Evolutionary conservation across 2,888 invertebrate genomes (phyloP).

Genomic region (Latrodectus hesperus): DNA sequence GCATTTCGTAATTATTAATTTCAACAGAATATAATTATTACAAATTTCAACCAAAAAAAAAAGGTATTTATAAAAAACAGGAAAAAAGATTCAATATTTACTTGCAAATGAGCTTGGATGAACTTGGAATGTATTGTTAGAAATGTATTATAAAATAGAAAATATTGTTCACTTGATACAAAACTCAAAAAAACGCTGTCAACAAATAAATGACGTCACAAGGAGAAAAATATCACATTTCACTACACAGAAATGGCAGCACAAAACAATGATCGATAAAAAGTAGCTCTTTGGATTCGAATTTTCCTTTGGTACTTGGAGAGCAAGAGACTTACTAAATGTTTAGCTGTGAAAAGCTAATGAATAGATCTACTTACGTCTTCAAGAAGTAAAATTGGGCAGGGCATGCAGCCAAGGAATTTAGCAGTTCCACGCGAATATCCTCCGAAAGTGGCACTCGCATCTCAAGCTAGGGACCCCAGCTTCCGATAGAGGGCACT

Average conservation of each 20-base stretch:
- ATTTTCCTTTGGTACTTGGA: too few species aligned
- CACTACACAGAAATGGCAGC: constrained; percentile 26
- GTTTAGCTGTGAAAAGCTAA: background rate
- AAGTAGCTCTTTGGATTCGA: background rate
- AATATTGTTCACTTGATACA: too few species aligned
- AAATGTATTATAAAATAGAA: too few species aligned
- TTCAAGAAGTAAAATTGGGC: constrained; percentile 40
- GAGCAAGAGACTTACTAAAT: background rate
- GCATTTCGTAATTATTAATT: too few species aligned
- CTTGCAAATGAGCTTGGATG: background rate
- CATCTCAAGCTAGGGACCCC: constrained; percentile 18
- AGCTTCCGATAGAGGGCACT: constrained; percentile 58
- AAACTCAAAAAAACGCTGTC: background rate
- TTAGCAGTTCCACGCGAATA: constrained; percentile 23
- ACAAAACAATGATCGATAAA: background rate
- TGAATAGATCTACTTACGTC: constrained; percentile 44
- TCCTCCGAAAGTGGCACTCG: constrained; percentile 9
- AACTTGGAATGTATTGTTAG: background rate
- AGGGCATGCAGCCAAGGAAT: constrained; percentile 66
- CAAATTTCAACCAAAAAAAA: too few species aligned
- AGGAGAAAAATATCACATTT: constrained; percentile 57
- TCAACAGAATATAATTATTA: too few species aligned
- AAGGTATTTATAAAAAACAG: too few species aligned
- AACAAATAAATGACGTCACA: constrained; percentile 27
- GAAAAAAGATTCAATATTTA: too few species aligned